Evolutionary conservation across 2,888 invertebrate species (phyloP).

Genomic region (Catocala sponsa): DNA sequence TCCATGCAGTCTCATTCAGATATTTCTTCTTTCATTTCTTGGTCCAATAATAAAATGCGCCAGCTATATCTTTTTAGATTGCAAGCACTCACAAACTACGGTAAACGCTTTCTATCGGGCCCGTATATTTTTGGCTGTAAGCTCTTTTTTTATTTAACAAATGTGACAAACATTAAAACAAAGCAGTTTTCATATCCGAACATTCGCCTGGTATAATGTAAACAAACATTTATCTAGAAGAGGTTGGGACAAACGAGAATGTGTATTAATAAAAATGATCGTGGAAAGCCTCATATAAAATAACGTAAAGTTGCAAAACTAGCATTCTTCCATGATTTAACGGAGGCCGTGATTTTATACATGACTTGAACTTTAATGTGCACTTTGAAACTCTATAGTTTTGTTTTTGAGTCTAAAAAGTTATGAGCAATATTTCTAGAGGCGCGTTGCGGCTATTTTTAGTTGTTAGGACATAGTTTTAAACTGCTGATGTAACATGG

Average conservation of each 20-base stretch:
- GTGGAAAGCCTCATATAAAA: slow-evolving; percentile 50
- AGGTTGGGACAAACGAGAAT: slow-evolving; percentile 58
- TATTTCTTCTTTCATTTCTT: too few species aligned
- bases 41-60: too few species aligned
- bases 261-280: slow-evolving; percentile 68
- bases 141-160: too few species aligned
- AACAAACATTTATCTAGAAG: slow-evolving; percentile 54
- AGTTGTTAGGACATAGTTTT: too few species aligned
- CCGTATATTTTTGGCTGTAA: too few species aligned
- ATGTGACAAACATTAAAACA: too few species aligned
- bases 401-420: slow-evolving; percentile 19
- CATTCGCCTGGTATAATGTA: slow-evolving; percentile 47
- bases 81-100: too few species aligned
- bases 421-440: slow-evolving; percentile 16
- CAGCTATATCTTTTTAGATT: too few species aligned
- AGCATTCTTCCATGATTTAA: slow-evolving; percentile 53
- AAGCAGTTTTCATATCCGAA: not conserved
- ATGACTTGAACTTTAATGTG: slow-evolving; percentile 28
- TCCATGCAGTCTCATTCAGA: too few species aligned
- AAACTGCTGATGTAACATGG: too few species aligned
- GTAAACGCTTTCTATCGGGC: too few species aligned
- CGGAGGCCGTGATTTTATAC: slow-evolving; percentile 30
- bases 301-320: slow-evolving; percentile 52
- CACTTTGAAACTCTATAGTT: slow-evolving; percentile 20
- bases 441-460: slow-evolving; percentile 4